Conservation (phyloP, 2,113 vertebrate species). For the Columba janthina region DNA sequence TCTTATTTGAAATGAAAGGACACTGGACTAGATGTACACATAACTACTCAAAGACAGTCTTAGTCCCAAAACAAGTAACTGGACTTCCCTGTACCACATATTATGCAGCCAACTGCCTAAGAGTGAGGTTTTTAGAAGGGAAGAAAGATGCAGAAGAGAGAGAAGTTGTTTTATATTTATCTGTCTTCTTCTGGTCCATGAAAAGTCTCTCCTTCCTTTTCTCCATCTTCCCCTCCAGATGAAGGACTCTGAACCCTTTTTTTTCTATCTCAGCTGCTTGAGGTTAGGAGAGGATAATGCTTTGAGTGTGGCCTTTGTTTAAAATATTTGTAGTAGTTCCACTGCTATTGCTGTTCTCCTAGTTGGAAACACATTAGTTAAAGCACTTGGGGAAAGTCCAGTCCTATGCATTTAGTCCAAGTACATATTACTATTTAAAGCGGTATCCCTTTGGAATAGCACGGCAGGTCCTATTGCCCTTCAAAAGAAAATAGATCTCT, state of each 20-base stretch:
- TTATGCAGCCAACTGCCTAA: background rate
- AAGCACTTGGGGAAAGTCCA: background rate
- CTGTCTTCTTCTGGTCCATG: background rate
- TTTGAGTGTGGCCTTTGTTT: background rate
- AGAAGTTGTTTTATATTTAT: background rate
- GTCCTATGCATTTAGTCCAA: background rate
- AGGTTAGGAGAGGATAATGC: background rate
- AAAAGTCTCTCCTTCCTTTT: background rate
- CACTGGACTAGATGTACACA: fast-evolving
- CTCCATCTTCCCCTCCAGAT: background rate
- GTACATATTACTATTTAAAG: background rate
- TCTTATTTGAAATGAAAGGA: background rate
- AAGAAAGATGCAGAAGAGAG: background rate
- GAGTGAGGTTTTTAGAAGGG: background rate
- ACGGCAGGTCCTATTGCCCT: background rate
- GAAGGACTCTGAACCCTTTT: background rate
- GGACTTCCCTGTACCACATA: background rate
- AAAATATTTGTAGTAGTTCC: background rate
- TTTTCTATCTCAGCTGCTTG: background rate
- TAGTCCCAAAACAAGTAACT: background rate
- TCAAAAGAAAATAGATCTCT: background rate
- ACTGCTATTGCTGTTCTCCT: background rate
- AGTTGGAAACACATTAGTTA: background rate
- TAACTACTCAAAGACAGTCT: background rate
- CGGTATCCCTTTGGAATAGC: background rate